Conservation (phyloP, 2,113 vertebrate species). For the Melanocharis versteri region DNA sequence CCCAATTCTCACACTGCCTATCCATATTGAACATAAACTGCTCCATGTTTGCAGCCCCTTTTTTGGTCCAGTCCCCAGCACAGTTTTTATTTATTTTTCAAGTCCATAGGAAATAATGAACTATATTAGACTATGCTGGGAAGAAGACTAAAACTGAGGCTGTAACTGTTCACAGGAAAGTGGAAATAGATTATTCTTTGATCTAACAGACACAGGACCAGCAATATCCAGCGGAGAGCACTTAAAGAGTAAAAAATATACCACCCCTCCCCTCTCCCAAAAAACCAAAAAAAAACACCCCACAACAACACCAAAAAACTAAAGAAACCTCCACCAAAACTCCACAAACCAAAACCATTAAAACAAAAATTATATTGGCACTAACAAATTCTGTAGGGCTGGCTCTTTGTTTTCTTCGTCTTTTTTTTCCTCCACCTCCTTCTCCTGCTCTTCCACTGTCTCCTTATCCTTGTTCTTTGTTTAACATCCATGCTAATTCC, state of each 20-base stretch:
- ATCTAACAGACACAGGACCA: neutral
- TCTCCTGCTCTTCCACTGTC: neutral
- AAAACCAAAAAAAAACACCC: no score
- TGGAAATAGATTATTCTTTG: neutral
- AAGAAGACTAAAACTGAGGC: neutral
- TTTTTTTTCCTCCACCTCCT: neutral
- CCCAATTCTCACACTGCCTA: rapidly evolving
- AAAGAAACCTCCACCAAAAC: neutral
- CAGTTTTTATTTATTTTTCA: neutral
- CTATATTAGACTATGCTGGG: neutral
- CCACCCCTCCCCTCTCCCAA: rapidly evolving
- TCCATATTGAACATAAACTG: neutral
- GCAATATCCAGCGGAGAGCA: neutral
- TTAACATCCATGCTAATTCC: neutral
- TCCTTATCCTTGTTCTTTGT: neutral
- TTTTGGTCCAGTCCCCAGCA: neutral
- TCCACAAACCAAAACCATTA: neutral
- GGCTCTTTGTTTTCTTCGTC: rapidly evolving
- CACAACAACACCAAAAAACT: neutral
- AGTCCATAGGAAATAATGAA: neutral
- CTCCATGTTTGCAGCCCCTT: neutral
- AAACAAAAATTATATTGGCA: neutral
- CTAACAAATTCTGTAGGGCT: neutral
- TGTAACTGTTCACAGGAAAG: neutral
- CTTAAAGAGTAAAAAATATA: neutral